These are phyloP conservation scores for Dascillus cervinus DNA, from an alignment of 2,888 invertebrate species.

Conservation along the genomic window DNA sequence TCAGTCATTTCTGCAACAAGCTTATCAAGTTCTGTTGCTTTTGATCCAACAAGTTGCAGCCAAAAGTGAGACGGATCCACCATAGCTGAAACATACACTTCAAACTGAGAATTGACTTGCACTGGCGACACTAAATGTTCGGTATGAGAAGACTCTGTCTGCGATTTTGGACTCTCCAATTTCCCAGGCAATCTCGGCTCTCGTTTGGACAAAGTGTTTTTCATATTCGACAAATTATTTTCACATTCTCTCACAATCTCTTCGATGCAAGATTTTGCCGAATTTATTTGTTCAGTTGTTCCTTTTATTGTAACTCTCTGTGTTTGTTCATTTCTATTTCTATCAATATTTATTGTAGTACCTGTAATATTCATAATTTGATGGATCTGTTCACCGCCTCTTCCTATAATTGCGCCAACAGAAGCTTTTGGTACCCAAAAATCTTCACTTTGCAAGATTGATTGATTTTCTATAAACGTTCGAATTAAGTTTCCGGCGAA, in stretches of 20 bases:
- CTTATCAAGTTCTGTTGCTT: conserved; percentile 66
- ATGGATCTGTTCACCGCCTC: conserved; percentile 63
- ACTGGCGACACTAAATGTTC: too few relatives aligned
- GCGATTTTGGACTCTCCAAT: conserved; percentile 15
- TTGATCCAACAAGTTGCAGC: conserved; percentile 74
- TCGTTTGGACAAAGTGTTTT: conserved; percentile 43
- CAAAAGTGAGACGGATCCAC: conserved; percentile 75
- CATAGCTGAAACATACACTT: conserved; percentile 82
- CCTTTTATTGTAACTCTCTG: conserved; percentile 46
- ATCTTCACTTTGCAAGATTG: conserved; percentile 57
- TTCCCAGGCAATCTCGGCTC: conserved; percentile 44
- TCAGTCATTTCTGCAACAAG: conserved; percentile 76
- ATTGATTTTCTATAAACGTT: conserved; percentile 60
- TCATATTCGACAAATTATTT: too few relatives aligned
- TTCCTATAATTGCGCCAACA: conserved; percentile 67
- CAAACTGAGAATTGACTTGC: conserved; percentile 65
- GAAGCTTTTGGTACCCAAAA: conserved; percentile 59
- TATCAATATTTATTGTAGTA: conserved; percentile 58
- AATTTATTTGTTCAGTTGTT: conserved; percentile 64
- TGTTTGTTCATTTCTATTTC: conserved; percentile 20
- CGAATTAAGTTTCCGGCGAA: conserved; percentile 65
- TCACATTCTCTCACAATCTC: conserved; percentile 56
- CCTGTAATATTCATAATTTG: conserved; percentile 64
- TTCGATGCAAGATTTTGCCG: conserved; percentile 64
- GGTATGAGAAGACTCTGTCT: conserved; percentile 29